A percentile compares a stretch with the other conserved stretches of the same genome.
Conservation (phyloP, 2,113 vertebrate species). For the Trogon melanurus region DNA sequence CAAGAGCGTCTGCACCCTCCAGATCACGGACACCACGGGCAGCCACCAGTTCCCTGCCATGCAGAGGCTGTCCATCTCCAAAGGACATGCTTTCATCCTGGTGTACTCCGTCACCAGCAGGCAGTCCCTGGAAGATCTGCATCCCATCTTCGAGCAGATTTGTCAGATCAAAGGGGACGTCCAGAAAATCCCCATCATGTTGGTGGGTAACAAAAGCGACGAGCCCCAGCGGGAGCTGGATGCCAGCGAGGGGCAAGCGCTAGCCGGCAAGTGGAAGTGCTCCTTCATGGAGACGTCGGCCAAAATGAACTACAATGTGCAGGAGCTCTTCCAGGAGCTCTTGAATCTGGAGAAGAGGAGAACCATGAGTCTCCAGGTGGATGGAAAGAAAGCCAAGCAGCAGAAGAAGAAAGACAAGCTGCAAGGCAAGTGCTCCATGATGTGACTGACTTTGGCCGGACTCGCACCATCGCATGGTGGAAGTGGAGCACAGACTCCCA, state of each 20-base stretch:
- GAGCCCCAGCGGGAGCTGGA: slow-evolving; percentile 70
- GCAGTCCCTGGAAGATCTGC: slow-evolving; percentile 76
- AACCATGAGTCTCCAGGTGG: slow-evolving; percentile 65
- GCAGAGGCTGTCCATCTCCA: slow-evolving; percentile 78
- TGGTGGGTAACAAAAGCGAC: slow-evolving; percentile 76
- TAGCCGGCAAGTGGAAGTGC: slow-evolving; percentile 76
- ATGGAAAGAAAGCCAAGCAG: slow-evolving; percentile 72
- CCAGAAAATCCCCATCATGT: slow-evolving; percentile 64
- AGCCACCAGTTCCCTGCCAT: slow-evolving; percentile 81
- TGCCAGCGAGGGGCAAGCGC: slow-evolving; percentile 66
- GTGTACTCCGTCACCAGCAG: slow-evolving; percentile 76
- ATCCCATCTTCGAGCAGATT: slow-evolving; percentile 77
- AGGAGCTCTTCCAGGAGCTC: slow-evolving; percentile 78
- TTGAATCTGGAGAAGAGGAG: slow-evolving; percentile 74
- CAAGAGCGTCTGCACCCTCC: slow-evolving; percentile 79
- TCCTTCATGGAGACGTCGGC: slow-evolving; percentile 78
- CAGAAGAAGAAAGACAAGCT: slow-evolving; percentile 69
- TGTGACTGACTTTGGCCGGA: slow-evolving; percentile 54
- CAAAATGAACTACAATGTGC: slow-evolving; percentile 75
- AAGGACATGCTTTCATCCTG: slow-evolving; percentile 78
- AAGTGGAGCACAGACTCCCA: background rate
- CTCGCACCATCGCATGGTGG: background rate
- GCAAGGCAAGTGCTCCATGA: slow-evolving; percentile 75
- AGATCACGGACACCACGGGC: slow-evolving; percentile 79
- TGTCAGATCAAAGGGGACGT: slow-evolving; percentile 76